phyloP scores from a whole-genome alignment of 2,113 vertebrate genomes.

The Coptodon rendalli region DNA sequence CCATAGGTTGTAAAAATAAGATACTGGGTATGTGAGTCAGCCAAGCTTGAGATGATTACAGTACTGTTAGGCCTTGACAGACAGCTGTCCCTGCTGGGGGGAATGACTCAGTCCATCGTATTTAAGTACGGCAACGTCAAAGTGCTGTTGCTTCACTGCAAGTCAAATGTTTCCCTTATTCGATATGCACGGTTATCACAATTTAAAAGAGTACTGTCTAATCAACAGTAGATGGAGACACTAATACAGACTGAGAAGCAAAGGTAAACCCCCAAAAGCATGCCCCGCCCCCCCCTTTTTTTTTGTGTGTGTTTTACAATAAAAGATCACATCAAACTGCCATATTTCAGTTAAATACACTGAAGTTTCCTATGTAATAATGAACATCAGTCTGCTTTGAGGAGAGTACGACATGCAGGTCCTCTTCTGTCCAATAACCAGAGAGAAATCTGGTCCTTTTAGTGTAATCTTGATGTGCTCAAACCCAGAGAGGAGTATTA shows the following conservation, averaged over 20 bases:
- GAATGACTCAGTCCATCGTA: constrained; percentile 21
- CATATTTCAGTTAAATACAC: neutral
- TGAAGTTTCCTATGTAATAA: neutral
- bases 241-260: constrained; percentile 1
- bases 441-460: neutral
- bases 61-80: constrained; percentile 4
- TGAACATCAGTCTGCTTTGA: neutral
- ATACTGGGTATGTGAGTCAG: neutral
- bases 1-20: neutral
- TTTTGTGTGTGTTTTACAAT: neutral
- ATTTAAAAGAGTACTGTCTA: neutral
- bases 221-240: constrained; percentile 33
- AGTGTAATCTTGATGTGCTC: neutral
- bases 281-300: rapidly evolving
- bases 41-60: constrained; percentile 33
- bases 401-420: neutral
- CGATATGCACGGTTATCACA: neutral
- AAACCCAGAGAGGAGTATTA: neutral
- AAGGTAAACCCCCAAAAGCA: constrained; percentile 1
- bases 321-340: constrained; percentile 11
- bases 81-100: neutral
- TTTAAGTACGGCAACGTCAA: neutral
- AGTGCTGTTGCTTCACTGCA: neutral
- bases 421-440: neutral
- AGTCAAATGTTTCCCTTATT: neutral